Evolutionary conservation across 2,113 vertebrate species (phyloP).

Genomic region (Halichoerus grypus): DNA sequence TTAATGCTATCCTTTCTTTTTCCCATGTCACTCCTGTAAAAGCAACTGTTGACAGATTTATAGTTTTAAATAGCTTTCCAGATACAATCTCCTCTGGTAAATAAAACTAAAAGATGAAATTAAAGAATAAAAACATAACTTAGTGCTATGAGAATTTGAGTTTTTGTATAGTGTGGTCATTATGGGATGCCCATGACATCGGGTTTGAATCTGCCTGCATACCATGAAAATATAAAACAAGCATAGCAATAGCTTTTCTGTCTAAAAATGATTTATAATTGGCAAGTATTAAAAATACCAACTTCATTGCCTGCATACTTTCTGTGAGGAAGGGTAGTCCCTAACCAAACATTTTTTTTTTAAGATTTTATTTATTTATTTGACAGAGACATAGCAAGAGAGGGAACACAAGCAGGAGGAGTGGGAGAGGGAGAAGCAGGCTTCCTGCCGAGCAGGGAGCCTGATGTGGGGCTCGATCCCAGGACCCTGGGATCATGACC

Average conservation of each 20-base stretch:
- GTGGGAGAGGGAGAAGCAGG: no score
- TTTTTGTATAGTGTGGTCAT: not conserved
- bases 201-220: not conserved
- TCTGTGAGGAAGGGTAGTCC: not conserved
- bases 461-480: no score
- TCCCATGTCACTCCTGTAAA: slow-evolving; percentile 65
- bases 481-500: no score
- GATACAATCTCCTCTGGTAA: not conserved
- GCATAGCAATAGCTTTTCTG: not conserved
- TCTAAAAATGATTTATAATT: not conserved
- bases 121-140: not conserved
- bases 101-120: slow-evolving; percentile 29
- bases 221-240: not conserved
- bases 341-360: slow-evolving; percentile 31
- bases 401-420: no score
- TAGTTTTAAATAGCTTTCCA: slow-evolving; percentile 73
- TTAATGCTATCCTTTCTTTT: slow-evolving; percentile 19
- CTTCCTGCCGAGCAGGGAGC: no score
- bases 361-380: not conserved
- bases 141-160: not conserved
- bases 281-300: slow-evolving; percentile 9
- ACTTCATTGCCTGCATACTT: not conserved
- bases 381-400: no score
- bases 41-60: slow-evolving; percentile 32
- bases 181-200: not conserved